phyloP scores from a whole-genome alignment of 2,113 vertebrate genomes.

The Casuarius casuarius region DNA sequence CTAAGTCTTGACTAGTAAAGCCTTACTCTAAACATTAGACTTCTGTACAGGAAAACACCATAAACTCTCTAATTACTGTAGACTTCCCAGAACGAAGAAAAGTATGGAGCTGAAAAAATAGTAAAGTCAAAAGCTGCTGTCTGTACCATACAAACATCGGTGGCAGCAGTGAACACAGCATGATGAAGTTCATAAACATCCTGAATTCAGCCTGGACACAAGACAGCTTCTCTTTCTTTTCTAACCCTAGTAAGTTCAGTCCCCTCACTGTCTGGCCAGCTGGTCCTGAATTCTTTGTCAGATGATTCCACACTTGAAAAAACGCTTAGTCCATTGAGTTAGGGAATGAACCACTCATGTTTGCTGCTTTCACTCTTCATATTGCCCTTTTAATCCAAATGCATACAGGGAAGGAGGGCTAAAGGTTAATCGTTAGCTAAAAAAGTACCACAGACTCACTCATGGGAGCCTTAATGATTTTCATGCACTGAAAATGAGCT shows the following conservation, averaged over 20 bases:
- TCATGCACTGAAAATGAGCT: slow-evolving; percentile 35
- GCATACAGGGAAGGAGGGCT: background rate
- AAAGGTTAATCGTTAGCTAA: slow-evolving; percentile 62
- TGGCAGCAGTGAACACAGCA: background rate
- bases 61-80: background rate
- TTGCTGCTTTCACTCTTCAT: background rate
- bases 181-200: background rate
- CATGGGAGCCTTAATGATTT: background rate
- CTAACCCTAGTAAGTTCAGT: background rate
- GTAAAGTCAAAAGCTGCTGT: slow-evolving; percentile 12
- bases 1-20: background rate
- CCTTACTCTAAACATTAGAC: slow-evolving; percentile 12
- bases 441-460: background rate
- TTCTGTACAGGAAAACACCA: background rate
- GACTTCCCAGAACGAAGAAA: background rate
- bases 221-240: background rate
- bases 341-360: background rate
- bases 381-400: slow-evolving; percentile 28
- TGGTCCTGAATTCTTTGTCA: background rate
- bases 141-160: background rate
- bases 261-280: background rate
- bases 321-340: background rate
- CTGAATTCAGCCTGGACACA: background rate
- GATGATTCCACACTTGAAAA: background rate
- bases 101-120: background rate